Conservation (phyloP, 2,113 vertebrate species). For the Callipepla californica region DNA sequence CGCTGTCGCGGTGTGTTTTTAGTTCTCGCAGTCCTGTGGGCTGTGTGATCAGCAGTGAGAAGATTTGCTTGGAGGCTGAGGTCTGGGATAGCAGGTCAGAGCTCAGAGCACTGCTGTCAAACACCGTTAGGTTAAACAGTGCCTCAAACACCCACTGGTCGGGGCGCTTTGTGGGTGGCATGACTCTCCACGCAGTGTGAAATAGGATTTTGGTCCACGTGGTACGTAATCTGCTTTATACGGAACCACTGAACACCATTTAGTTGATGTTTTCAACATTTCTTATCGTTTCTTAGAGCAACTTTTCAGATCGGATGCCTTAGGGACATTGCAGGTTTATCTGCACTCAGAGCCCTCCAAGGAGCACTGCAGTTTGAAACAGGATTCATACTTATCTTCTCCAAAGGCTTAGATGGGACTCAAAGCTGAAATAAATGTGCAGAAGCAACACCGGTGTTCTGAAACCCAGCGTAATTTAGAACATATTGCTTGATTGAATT, state of each 20-base stretch:
- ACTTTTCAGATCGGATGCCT: neutral
- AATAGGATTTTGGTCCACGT: neutral
- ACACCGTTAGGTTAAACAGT: neutral
- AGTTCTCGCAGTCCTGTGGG: neutral
- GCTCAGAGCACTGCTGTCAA: neutral
- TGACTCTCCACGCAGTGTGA: neutral
- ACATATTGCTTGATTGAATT: constrained; percentile 47
- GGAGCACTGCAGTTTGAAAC: neutral
- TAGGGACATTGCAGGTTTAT: neutral
- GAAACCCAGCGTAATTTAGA: neutral
- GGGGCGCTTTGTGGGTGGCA: rapidly evolving
- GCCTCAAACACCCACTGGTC: rapidly evolving
- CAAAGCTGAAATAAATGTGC: constrained; percentile 2
- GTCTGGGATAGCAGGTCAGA: neutral
- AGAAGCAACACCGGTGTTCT: neutral
- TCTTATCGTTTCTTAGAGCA: neutral
- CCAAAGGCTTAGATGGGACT: neutral
- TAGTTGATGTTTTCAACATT: neutral
- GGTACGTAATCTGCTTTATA: neutral
- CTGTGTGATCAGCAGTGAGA: neutral
- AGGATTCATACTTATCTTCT: neutral
- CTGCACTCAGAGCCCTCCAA: neutral
- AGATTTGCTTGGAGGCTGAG: rapidly evolving
- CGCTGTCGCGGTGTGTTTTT: neutral
- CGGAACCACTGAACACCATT: neutral